A percentile compares a stretch with the other conserved stretches of the same genome.
Evolutionary conservation across 1,140 invertebrate species (phyloP).

Genomic region (Watersipora subatra): DNA sequence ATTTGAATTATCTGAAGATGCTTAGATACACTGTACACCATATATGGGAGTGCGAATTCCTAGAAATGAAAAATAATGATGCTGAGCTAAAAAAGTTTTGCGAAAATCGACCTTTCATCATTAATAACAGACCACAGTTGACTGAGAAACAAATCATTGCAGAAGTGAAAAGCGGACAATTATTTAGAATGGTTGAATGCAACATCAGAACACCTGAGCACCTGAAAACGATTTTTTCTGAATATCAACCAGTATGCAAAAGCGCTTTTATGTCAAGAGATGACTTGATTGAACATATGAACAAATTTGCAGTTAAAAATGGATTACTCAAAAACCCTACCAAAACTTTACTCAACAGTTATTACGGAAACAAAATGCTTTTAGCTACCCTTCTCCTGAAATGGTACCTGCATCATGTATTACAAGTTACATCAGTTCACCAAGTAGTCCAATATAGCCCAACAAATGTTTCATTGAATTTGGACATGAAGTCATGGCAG

Average conservation of each 20-base stretch:
- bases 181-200: constrained; percentile 14
- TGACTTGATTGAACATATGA: background rate
- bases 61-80: background rate
- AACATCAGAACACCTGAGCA: constrained; percentile 11
- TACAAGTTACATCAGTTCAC: background rate
- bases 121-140: constrained; percentile 5
- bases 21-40: background rate
- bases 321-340: background rate
- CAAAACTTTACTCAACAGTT: background rate
- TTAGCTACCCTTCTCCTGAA: background rate
- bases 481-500: constrained; percentile 4
- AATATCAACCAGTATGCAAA: background rate
- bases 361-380: background rate
- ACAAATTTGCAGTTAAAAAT: background rate
- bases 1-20: background rate
- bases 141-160: constrained; percentile 10
- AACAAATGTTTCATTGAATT: background rate
- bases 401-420: constrained; percentile 3
- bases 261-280: background rate
- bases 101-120: background rate
- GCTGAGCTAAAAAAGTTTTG: background rate
- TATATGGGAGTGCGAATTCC: background rate
- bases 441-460: constrained; percentile 3
- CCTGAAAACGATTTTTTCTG: background rate
- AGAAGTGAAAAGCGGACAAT: constrained; percentile 1